These are phyloP conservation scores for Cochlearius cochlearius DNA, from an alignment of 2,113 vertebrate species.

Conservation along the genomic window DNA sequence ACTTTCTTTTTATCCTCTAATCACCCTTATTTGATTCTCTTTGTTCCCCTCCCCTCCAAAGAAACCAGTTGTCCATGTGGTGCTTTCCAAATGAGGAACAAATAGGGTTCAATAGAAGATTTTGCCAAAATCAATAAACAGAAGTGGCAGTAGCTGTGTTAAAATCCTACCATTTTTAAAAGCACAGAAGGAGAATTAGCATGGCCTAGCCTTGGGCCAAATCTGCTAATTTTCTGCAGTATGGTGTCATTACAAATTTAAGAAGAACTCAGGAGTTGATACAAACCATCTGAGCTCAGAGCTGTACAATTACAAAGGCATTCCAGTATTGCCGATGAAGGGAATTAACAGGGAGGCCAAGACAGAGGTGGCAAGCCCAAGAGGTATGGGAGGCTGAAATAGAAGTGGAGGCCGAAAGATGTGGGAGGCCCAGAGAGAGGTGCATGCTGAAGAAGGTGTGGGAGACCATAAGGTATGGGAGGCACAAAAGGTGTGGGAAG, in stretches of 20 bases:
- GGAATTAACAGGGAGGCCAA: background rate
- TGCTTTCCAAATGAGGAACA: background rate
- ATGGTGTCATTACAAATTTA: background rate
- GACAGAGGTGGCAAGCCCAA: background rate
- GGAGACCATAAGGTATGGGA: background rate
- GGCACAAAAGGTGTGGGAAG: background rate
- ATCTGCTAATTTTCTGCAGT: conserved; percentile 10
- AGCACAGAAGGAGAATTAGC: background rate
- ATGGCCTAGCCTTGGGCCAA: background rate
- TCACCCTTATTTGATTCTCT: background rate
- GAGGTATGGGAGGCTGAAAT: background rate
- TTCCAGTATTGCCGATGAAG: background rate
- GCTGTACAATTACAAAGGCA: background rate
- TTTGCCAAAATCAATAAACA: background rate
- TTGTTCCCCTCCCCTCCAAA: background rate
- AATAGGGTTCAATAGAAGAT: background rate
- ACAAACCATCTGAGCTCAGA: conserved; percentile 29
- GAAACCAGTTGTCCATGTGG: background rate
- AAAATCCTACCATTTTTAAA: background rate
- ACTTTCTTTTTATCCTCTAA: conserved; percentile 7
- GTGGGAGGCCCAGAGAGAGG: background rate
- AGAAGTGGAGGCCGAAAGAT: background rate
- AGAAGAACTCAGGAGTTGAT: conserved; percentile 18
- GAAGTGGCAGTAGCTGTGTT: background rate
- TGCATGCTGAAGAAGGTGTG: background rate